phyloP scores from a whole-genome alignment of 2,888 invertebrate species.

The Drosophila vallismaia region DNA sequence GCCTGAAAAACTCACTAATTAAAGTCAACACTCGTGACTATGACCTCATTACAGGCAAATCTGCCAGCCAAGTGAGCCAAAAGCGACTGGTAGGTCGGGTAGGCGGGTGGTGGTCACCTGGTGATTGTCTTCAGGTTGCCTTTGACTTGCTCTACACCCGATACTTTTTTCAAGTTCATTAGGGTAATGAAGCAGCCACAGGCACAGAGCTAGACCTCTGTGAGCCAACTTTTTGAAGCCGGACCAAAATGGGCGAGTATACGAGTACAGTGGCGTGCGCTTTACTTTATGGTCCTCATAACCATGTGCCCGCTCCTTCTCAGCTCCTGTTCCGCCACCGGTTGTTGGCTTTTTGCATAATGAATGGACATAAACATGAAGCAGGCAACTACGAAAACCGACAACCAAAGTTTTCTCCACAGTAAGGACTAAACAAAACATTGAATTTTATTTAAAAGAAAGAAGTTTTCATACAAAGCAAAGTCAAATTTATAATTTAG shows the following conservation, averaged over 20 bases:
- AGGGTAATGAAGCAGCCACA: constrained; percentile 78
- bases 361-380: constrained; percentile 69
- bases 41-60: constrained; percentile 77
- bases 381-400: constrained; percentile 22
- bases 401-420: constrained; percentile 49
- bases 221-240: constrained; percentile 25
- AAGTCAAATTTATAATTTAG: no score
- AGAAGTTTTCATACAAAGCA: not conserved
- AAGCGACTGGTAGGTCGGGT: not conserved
- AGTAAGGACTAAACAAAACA: not conserved
- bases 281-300: constrained; percentile 67
- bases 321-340: constrained; percentile 9
- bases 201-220: constrained; percentile 26
- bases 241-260: constrained; percentile 30
- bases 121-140: constrained; percentile 61
- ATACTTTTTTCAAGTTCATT: constrained; percentile 79
- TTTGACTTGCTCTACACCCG: constrained; percentile 70
- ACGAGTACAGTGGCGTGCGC: constrained; percentile 50
- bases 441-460: no score
- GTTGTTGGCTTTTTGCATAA: constrained; percentile 71
- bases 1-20: constrained; percentile 60
- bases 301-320: constrained; percentile 46
- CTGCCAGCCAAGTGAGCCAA: constrained; percentile 41
- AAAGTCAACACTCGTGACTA: constrained; percentile 76
- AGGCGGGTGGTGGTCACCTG: constrained; percentile 53